Percentiles rank a stretch among this genome's conserved stretches.
These are phyloP conservation scores for Phataginus tricuspis DNA, from an alignment of 2,797 vertebrate species.

Conservation along the genomic window DNA sequence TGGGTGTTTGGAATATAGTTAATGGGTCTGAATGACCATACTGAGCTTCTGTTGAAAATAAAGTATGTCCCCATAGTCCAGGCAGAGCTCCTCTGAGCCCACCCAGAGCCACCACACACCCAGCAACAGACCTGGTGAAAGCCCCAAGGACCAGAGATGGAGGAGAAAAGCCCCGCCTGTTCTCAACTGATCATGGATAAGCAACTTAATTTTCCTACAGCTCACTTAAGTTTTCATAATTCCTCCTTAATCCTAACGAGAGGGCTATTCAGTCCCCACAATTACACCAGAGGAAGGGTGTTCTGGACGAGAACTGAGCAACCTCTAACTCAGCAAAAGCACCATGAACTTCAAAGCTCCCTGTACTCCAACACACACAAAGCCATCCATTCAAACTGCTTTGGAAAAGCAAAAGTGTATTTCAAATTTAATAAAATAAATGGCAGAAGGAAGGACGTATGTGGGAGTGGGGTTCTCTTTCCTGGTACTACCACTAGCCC, in stretches of 20 bases:
- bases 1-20: background rate
- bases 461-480: background rate
- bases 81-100: background rate
- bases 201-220: background rate
- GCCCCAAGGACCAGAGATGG: background rate
- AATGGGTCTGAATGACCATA: background rate
- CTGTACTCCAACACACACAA: background rate
- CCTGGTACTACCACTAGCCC: background rate
- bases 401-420: background rate
- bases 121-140: background rate
- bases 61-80: background rate
- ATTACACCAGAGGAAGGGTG: background rate
- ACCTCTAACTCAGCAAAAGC: background rate
- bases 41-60: background rate
- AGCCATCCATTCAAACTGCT: background rate
- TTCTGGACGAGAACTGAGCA: background rate
- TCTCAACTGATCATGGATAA: background rate
- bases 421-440: background rate
- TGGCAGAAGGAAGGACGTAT: background rate
- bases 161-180: background rate
- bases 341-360: background rate
- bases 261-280: background rate
- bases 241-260: background rate
- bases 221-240: background rate
- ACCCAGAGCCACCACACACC: background rate